phyloP scores from a whole-genome alignment of 2,888 invertebrate genomes.

The Cephus spinipes region DNA sequence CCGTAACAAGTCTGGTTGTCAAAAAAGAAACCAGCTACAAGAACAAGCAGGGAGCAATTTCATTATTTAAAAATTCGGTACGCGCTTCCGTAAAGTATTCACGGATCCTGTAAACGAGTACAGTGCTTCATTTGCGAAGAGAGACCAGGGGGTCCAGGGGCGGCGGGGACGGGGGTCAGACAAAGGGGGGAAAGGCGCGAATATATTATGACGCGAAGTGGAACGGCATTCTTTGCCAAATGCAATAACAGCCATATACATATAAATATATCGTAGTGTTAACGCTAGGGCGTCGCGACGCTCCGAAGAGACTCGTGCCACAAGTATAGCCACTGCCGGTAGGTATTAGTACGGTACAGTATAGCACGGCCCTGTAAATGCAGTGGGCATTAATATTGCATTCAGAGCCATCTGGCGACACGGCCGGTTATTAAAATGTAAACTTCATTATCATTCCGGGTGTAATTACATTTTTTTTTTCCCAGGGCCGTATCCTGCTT shows the following conservation, averaged over 20 bases:
- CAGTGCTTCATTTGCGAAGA: neutral
- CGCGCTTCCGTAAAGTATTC: neutral
- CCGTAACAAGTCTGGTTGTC: neutral
- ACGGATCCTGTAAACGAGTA: neutral
- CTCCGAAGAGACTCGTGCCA: neutral
- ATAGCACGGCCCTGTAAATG: slow-evolving; percentile 24
- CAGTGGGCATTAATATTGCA: slow-evolving; percentile 47
- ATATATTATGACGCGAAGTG: slow-evolving; percentile 41
- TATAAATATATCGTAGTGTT: slow-evolving; percentile 16
- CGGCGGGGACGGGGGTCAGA: neutral
- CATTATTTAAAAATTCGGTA: neutral
- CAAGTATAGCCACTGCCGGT: neutral
- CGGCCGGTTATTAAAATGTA: slow-evolving; percentile 51
- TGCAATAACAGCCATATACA: slow-evolving; percentile 37
- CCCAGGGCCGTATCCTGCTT: neutral
- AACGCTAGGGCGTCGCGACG: neutral
- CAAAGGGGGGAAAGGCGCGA: slow-evolving; percentile 11
- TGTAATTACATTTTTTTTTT: slow-evolving; percentile 50
- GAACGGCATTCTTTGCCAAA: slow-evolving; percentile 45
- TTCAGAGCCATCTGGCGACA: slow-evolving; percentile 50
- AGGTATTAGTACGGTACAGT: neutral
- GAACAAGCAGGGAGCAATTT: neutral
- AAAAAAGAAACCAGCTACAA: neutral
- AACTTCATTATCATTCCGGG: slow-evolving; percentile 52
- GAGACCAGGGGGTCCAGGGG: neutral